Conservation (phyloP, 2,797 vertebrate species). For the Siniperca obscura region DNA sequence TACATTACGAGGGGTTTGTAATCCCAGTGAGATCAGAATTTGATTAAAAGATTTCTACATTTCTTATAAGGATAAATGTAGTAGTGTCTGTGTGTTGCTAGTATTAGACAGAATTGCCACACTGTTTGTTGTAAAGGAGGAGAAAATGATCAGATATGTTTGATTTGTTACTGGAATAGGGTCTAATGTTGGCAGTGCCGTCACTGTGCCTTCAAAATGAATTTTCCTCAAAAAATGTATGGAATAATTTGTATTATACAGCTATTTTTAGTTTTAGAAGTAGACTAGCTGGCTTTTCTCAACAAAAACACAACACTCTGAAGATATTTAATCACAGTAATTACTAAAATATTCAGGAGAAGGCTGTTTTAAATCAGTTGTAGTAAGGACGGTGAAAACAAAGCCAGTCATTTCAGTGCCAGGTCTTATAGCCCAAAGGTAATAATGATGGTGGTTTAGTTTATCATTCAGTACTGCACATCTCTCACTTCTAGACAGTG, state of each 20-base stretch:
- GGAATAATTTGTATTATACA: slow-evolving; percentile 1
- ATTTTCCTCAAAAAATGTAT: slow-evolving; percentile 14
- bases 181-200: slow-evolving; percentile 31
- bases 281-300: background rate
- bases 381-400: slow-evolving; percentile 23
- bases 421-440: slow-evolving; percentile 31
- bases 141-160: slow-evolving; percentile 58
- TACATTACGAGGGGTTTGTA: slow-evolving; percentile 43
- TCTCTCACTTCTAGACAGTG: slow-evolving; percentile 27
- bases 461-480: slow-evolving; percentile 30
- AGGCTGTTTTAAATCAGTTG: slow-evolving; percentile 24
- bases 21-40: slow-evolving; percentile 57
- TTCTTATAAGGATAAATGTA: slow-evolving; percentile 57
- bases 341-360: slow-evolving; percentile 17
- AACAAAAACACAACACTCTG: background rate
- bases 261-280: slow-evolving; percentile 30
- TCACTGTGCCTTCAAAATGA: slow-evolving; percentile 11
- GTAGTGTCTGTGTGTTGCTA: slow-evolving; percentile 57
- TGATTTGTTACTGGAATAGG: slow-evolving; percentile 64
- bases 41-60: slow-evolving; percentile 69
- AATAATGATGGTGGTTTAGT: slow-evolving; percentile 47
- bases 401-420: slow-evolving; percentile 27
- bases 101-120: slow-evolving; percentile 69
- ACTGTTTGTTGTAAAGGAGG: slow-evolving; percentile 71
- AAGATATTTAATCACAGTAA: background rate